These are phyloP conservation scores for Xenopus borealis DNA, from an alignment of 2,113 vertebrate genomes.

Conservation along the genomic window DNA sequence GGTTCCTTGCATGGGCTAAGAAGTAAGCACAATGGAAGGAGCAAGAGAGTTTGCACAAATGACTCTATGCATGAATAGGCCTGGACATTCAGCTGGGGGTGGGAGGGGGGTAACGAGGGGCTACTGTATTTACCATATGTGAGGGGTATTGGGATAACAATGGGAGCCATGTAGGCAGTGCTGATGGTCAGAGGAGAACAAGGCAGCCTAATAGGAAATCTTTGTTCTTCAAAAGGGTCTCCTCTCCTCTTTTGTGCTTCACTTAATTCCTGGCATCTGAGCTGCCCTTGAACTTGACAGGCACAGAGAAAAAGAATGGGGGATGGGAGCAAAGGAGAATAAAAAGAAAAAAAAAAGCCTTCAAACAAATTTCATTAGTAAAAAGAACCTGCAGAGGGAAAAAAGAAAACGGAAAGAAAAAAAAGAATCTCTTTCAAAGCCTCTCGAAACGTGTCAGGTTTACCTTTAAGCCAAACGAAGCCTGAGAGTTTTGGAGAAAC, in stretches of 20 bases:
- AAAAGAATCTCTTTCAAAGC: conserved; percentile 76
- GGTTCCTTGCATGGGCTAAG: conserved; percentile 54
- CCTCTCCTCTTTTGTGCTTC: conserved; percentile 72
- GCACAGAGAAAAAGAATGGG: conserved; percentile 58
- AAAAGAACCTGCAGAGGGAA: conserved; percentile 8
- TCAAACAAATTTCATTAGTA: conserved; percentile 61
- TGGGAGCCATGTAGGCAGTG: conserved; percentile 65
- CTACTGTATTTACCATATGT: conserved; percentile 70
- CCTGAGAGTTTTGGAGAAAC: no score
- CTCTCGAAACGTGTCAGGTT: conserved; percentile 11
- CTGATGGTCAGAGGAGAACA: conserved; percentile 70
- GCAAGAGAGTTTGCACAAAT: conserved; percentile 56
- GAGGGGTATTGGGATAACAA: conserved; percentile 61
- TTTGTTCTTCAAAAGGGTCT: conserved; percentile 78
- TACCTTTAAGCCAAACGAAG: not conserved
- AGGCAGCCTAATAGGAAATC: conserved; percentile 70
- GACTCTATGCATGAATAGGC: conserved; percentile 61
- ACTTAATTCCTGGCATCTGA: conserved; percentile 76
- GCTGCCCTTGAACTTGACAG: conserved; percentile 79
- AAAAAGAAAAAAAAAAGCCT: conserved; percentile 54
- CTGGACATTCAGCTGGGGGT: conserved; percentile 54
- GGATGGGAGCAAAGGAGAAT: conserved; percentile 52
- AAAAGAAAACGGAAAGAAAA: conserved; percentile 53
- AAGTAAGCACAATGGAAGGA: conserved; percentile 44
- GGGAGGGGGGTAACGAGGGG: conserved; percentile 37